These are phyloP conservation scores for Ailuropoda melanoleuca DNA, from an alignment of 2,113 vertebrate genomes.

Conservation along the genomic window DNA sequence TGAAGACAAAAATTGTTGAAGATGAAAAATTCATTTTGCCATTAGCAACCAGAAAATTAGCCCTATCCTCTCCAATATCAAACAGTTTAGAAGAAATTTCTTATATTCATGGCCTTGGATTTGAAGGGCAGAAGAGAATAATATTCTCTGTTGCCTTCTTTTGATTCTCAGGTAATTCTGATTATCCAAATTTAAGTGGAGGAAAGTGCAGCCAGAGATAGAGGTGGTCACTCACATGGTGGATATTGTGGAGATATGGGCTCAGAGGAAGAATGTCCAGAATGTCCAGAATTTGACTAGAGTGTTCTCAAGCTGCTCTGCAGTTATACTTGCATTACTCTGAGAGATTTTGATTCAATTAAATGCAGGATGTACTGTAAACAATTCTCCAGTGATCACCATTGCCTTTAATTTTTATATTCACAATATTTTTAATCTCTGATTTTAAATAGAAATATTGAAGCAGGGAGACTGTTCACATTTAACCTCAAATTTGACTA, in stretches of 20 bases:
- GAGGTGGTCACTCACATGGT: background rate
- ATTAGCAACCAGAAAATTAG: background rate
- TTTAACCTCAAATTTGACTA: background rate
- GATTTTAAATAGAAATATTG: background rate
- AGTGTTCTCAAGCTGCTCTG: background rate
- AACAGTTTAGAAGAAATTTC: background rate
- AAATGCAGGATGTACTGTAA: background rate
- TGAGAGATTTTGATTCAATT: background rate
- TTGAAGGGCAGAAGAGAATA: background rate
- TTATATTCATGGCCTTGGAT: background rate
- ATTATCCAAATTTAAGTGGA: background rate
- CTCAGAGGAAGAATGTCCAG: background rate
- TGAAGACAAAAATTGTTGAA: background rate
- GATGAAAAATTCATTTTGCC: background rate
- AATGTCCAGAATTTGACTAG: background rate
- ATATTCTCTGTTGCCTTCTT: background rate
- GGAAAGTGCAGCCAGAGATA: background rate
- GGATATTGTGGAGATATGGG: background rate
- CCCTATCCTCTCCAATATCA: background rate
- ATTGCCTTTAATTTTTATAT: background rate
- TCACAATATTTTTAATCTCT: background rate
- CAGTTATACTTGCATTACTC: background rate
- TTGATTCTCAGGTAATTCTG: background rate
- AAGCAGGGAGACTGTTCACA: background rate
- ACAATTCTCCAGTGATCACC: background rate